Conservation (phyloP, 2,113 vertebrate species). For the Podarcis raffonei region DNA sequence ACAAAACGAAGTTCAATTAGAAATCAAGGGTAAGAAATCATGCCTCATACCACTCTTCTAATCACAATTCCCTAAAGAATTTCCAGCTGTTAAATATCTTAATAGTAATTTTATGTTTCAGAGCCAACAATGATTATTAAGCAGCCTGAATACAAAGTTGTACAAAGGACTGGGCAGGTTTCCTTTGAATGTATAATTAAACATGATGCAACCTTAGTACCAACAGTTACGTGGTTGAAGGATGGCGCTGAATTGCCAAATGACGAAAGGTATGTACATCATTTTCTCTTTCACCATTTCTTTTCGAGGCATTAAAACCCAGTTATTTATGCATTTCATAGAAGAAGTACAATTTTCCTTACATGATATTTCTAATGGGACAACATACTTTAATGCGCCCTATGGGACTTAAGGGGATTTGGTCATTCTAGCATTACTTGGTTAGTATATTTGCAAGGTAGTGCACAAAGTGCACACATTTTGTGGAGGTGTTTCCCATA, state of each 20-base stretch:
- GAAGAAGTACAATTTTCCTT: not conserved
- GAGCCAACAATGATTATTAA: conserved; percentile 93
- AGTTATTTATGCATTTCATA: not conserved
- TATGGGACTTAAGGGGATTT: not conserved
- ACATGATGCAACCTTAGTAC: conserved; percentile 85
- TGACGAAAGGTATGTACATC: conserved; percentile 83
- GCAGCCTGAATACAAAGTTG: conserved; percentile 86
- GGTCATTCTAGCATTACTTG: too few relatives aligned
- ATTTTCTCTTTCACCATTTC: not conserved
- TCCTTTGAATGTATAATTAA: conserved; percentile 93
- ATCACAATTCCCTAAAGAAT: conserved; percentile 26
- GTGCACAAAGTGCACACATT: not conserved
- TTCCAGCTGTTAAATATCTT: conserved; percentile 46
- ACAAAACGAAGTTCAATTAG: conserved; percentile 89
- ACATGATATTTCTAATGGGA: not conserved
- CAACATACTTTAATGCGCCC: not conserved
- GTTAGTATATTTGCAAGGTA: not conserved
- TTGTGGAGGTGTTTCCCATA: not conserved
- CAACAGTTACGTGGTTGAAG: conserved; percentile 88
- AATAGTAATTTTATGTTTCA: conserved; percentile 75
- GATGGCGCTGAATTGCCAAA: conserved; percentile 85
- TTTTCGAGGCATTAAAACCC: not conserved
- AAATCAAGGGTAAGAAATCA: conserved; percentile 90
- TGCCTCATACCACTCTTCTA: not conserved
- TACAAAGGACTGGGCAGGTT: conserved; percentile 84